Conservation (phyloP, 2,113 vertebrate species). For the Syngnathoides biaculeatus region DNA sequence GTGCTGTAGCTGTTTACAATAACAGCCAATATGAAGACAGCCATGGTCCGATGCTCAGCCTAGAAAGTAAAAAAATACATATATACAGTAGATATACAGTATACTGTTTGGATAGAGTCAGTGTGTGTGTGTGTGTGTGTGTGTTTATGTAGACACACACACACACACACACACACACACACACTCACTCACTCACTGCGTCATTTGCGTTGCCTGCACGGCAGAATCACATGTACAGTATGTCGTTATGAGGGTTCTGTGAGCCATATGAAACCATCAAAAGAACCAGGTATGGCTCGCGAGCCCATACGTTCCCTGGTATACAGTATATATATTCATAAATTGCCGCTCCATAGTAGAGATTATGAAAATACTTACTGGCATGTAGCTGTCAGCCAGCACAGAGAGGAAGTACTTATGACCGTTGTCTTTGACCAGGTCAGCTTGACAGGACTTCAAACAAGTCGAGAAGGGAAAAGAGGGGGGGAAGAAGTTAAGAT, state of each 20-base stretch:
- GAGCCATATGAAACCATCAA: too few species aligned
- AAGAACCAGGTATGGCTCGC: too few species aligned
- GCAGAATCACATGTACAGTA: too few species aligned
- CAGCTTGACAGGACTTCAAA: conserved; percentile 91
- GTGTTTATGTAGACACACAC: too few species aligned
- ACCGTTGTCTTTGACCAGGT: conserved; percentile 97
- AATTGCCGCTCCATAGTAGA: not conserved
- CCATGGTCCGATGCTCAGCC: conserved; percentile 98
- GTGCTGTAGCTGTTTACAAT: conserved; percentile 97
- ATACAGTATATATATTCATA: too few species aligned
- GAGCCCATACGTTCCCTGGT: too few species aligned
- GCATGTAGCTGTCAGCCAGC: conserved; percentile 95
- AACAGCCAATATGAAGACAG: conserved; percentile 94
- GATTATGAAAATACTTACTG: conserved; percentile 74
- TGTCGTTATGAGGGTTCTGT: too few species aligned
- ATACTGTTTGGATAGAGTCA: not conserved
- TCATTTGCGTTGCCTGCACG: too few species aligned
- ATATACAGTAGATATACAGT: not conserved
- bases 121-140: too few species aligned
- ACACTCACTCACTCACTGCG: too few species aligned
- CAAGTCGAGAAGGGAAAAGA: not conserved
- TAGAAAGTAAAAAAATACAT: conserved; percentile 40
- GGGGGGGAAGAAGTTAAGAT: not conserved
- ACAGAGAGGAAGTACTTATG: conserved; percentile 99
- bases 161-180: too few species aligned